These are phyloP conservation scores for Amorpha juglandis DNA, from an alignment of 2,888 invertebrate genomes.

Conservation along the genomic window DNA sequence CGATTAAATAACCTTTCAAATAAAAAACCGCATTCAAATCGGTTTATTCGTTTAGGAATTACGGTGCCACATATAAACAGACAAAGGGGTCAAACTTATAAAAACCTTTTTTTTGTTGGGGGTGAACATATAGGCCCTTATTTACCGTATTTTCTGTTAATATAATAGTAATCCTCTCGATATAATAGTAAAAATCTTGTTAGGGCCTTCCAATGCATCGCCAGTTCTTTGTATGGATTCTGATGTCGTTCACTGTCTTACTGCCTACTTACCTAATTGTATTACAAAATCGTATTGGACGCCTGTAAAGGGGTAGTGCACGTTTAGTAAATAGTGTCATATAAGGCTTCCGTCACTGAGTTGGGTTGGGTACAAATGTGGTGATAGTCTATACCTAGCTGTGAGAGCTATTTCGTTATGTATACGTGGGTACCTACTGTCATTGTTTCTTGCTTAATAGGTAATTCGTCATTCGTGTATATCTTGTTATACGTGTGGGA, in stretches of 20 bases:
- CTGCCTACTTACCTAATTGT: constrained; percentile 62
- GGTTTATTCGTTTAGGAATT: no score
- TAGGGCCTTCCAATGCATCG: constrained; percentile 66
- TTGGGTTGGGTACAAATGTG: constrained; percentile 11
- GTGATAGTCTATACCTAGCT: constrained; percentile 3
- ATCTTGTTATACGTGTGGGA: no score
- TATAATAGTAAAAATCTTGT: constrained; percentile 62
- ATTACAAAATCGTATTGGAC: constrained; percentile 77
- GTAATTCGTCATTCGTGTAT: no score
- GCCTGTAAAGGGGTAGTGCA: constrained; percentile 61
- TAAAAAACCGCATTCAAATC: no score
- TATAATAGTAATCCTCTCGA: neutral
- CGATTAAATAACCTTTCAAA: no score
- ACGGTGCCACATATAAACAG: no score
- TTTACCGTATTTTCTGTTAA: neutral
- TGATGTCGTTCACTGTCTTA: constrained; percentile 51
- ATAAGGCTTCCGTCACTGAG: constrained; percentile 44
- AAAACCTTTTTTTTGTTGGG: no score
- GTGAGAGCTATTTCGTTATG: no score
- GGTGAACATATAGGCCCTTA: no score
- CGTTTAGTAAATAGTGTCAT: constrained; percentile 34
- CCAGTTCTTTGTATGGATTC: constrained; percentile 75
- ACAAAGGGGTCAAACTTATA: no score
- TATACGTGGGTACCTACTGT: no score
- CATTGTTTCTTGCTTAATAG: no score